Base-by-base conservation (phyloP, 2,888 invertebrate species). In the Epinotia brunnichana region DNA sequence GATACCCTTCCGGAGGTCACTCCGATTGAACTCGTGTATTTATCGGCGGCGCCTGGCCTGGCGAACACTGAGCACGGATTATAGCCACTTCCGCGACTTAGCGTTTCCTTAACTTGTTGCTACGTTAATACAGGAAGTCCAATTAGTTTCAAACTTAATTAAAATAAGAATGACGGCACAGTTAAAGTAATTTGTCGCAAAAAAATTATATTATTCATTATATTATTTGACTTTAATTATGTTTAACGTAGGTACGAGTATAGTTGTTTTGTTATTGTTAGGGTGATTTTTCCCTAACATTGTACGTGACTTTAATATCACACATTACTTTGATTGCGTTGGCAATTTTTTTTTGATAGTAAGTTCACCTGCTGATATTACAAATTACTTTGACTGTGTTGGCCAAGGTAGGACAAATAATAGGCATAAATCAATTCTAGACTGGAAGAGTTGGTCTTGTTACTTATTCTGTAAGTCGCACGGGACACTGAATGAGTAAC, bases 121-220 rank as follows among this genome's bases (percentile, higher is more conserved):
- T 54, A 29, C 35, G 17, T 64, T 48, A 5, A 41, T 24, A 39
- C 64, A 66, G 64, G 64, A 66, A 66, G 39, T 64, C 41, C 53
- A 35, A 54, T 66, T 66, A 62, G 29, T 56, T 24, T 44, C 19
- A 61, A 48, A 24, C 15, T 21, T 61, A 17, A 51, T 63, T 29
- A 29, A 51, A 29, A n/a, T 29, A 29, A 41, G 11, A 48, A 17
- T 35, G 59, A 10, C 57, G 57, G 3, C 35, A 4, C 35, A 21
- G 13, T 15, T 5, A 53, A 54, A 15, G 54, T 54, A 11, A 21
- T 54, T 54, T 17, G 11, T 19, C 19, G 54, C 54, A 13, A 13
- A 4, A 13, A 19, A 19, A 9, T 53, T 9, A 11, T n/a, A n/a
- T n/a, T n/a, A n/a, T n/a, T n/a, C n/a, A n/a, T n/a, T n/a, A n/a